Evolutionary conservation across 1,140 invertebrate genomes (phyloP).

Genomic region (Augochlora pura): DNA sequence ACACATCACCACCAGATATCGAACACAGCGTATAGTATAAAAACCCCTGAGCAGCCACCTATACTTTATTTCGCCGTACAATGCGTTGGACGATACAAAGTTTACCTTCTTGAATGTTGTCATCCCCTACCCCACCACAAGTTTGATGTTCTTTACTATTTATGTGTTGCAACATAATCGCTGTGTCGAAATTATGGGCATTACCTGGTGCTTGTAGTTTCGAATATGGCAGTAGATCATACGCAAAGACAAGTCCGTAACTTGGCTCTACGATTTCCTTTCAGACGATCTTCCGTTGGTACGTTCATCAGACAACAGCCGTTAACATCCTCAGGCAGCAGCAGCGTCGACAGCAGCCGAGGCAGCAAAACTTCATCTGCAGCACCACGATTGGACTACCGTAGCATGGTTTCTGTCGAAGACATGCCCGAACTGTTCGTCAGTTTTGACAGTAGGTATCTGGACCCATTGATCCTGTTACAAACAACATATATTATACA

Average conservation of each 20-base stretch:
- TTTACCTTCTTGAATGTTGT: conserved; percentile 43
- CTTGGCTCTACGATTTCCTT: conserved; percentile 64
- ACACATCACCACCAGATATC: conserved; percentile 30
- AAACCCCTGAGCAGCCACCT: conserved; percentile 21
- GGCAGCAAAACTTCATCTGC: conserved; percentile 81
- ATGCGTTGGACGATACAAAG: conserved; percentile 37
- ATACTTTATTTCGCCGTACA: conserved; percentile 43
- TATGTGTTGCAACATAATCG: conserved; percentile 10
- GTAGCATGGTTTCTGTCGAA: conserved; percentile 95
- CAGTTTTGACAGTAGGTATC: conserved; percentile 94
- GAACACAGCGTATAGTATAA: conserved; percentile 42
- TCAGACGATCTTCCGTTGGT: conserved; percentile 89
- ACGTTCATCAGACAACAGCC: conserved; percentile 86
- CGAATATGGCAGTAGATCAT: background rate
- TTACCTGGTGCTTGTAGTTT: conserved; percentile 7
- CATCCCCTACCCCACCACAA: background rate
- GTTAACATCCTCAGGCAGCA: conserved; percentile 76
- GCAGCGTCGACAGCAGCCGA: conserved; percentile 81
- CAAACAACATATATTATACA: conserved; percentile 13
- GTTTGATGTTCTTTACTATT: conserved; percentile 29
- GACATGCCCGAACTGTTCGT: conserved; percentile 97
- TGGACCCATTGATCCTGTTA: background rate
- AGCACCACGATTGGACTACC: conserved; percentile 90
- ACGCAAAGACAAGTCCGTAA: background rate
- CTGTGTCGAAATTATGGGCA: conserved; percentile 43